Evolutionary conservation across 1,140 invertebrate species (phyloP).

Genomic region (Cydia amplana): DNA sequence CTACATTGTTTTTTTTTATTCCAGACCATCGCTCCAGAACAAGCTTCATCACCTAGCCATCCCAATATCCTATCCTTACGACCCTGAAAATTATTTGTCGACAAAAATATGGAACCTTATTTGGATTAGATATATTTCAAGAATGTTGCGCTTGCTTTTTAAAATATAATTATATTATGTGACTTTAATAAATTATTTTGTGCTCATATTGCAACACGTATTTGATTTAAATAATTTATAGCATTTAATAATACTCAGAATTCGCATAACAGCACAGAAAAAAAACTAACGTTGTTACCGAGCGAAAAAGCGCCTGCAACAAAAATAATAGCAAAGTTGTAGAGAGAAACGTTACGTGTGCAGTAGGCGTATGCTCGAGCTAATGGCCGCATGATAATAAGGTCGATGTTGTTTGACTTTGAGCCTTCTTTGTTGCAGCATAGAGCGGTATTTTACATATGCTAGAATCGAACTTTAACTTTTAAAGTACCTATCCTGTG

Average conservation of each 20-base stretch:
- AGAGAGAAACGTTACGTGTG: not conserved
- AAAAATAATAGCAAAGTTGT: constrained; percentile 1
- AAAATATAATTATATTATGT: not conserved
- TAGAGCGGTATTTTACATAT: too few relatives aligned
- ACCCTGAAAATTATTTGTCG: not conserved
- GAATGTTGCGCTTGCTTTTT: not conserved
- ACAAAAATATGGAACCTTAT: not conserved
- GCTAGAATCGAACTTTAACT: too few relatives aligned
- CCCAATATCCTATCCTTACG: not conserved
- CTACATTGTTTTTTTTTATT: not conserved
- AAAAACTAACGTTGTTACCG: not conserved
- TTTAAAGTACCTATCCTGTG: too few relatives aligned
- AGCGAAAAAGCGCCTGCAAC: not conserved
- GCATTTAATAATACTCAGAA: not conserved
- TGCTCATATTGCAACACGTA: not conserved
- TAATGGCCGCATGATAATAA: too few relatives aligned
- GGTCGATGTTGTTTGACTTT: too few relatives aligned
- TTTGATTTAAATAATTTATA: not conserved
- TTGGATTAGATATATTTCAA: not conserved
- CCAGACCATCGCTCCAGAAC: constrained; percentile 5
- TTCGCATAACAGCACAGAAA: not conserved
- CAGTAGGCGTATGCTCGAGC: not conserved
- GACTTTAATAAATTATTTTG: not conserved
- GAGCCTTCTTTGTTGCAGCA: too few relatives aligned
- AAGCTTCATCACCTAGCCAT: not conserved